phyloP scores from a whole-genome alignment of 2,113 vertebrate genomes.

The Nothocercus nigrocapillus region DNA sequence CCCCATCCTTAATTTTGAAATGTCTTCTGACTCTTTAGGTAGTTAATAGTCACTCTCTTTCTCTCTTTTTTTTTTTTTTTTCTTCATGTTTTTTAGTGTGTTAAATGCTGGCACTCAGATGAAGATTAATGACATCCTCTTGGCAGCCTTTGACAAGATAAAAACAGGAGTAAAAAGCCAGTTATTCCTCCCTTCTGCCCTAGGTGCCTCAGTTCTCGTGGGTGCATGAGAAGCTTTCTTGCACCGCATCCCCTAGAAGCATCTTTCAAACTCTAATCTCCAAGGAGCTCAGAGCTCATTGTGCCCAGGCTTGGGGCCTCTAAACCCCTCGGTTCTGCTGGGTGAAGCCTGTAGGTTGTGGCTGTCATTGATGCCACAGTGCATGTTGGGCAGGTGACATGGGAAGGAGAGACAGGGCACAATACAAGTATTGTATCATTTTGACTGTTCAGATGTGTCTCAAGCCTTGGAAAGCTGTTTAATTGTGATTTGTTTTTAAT shows the following conservation, averaged over 20 bases:
- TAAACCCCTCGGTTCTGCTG: not conserved
- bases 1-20: not conserved
- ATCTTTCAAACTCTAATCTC: not conserved
- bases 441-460: not conserved
- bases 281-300: no score
- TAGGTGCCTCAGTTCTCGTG: not conserved
- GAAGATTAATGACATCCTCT: not conserved
- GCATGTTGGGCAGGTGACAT: rapidly evolving
- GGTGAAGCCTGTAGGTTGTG: rapidly evolving
- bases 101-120: not conserved
- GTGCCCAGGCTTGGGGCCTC: not conserved
- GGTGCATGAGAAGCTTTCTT: not conserved
- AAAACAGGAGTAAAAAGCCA: not conserved
- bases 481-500: not conserved
- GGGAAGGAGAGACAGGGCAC: not conserved
- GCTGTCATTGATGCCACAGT: rapidly evolving
- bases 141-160: not conserved
- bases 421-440: not conserved
- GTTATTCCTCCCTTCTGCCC: not conserved
- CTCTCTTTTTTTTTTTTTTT: not conserved
- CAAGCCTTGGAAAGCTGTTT: not conserved
- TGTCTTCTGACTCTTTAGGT: not conserved
- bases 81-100: not conserved
- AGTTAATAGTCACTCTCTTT: rapidly evolving
- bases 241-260: no score